Evolutionary conservation across 2,888 invertebrate species (phyloP), one percentile per base, ranked within the genome.

Genomic region (Orthonevra nobilis): DNA sequence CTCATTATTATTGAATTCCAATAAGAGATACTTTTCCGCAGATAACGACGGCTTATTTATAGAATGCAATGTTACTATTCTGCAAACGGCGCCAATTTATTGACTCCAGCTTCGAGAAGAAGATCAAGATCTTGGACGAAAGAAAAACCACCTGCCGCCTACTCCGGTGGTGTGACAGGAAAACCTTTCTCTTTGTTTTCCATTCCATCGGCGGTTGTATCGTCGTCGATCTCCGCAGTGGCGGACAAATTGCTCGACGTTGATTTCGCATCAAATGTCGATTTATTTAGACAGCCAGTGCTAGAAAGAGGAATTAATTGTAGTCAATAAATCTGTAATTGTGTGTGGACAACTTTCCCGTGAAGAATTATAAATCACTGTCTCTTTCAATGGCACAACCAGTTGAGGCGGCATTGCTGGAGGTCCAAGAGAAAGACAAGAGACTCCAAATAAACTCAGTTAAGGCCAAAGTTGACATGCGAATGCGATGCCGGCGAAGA

Each of bases 241-340:
- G 63, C 64, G 30, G 64, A 77, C 58, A 64, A 77, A 77, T 72
- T 60, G 44, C 52, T 77, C 52, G n/a, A n/a, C n/a, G n/a, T 23
- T 10, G 17, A 61, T 50, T 46, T 50, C 19, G 50, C 50, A 64
- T 56, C 48, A 63, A 52, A 56, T 36, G 56, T 69, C 75, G 34
- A 69, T 75, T 75, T 36, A 48, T 40, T 69, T 56, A 48, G 26
- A 36, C 28, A 12, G 15, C n/a, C 19, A 40, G 12, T 17, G n/a
- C 20, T 10, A 23, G 42, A 61, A 61, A 54, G 14, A 56, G 58
- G 26, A 60, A 54, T 64, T 77, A 77, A 77, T 77, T 72, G 72
- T 34, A 77, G 48, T 58, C 72, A 70, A 77, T 70, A 58, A 77
- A 77, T 64, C 46, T 64, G 60, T 40, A 48, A 69, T 69, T 48